phyloP scores from a whole-genome alignment of 2,797 vertebrate genomes.

The Oreonectes daqikongensis region DNA sequence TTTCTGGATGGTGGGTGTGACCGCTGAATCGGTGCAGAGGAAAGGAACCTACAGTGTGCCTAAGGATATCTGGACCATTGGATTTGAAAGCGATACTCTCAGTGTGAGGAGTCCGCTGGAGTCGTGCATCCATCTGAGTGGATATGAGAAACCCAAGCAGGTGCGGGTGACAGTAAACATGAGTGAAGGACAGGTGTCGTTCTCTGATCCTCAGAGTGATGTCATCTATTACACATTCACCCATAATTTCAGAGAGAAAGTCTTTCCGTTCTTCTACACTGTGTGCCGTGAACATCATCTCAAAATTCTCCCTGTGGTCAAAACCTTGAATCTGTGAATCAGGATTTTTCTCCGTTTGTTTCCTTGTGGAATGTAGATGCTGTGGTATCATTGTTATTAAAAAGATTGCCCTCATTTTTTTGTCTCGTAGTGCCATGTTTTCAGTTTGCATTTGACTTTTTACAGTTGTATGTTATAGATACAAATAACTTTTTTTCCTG shows the following conservation, averaged over 20 bases:
- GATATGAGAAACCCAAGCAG: background rate
- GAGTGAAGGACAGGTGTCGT: constrained; percentile 25
- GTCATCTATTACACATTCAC: constrained; percentile 26
- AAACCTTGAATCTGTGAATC: background rate
- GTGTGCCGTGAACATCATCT: background rate
- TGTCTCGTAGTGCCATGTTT: no score
- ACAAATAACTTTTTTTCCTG: no score
- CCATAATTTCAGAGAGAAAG: constrained; percentile 33
- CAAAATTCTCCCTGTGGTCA: background rate
- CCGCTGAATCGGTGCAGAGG: constrained; percentile 39
- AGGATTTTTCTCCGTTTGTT: no score
- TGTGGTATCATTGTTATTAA: no score
- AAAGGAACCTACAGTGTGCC: background rate
- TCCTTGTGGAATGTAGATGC: no score
- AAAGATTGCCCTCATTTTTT: no score
- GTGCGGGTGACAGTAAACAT: constrained; percentile 32
- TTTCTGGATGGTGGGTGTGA: constrained; percentile 50
- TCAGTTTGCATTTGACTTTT: no score
- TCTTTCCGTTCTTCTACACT: constrained; percentile 52
- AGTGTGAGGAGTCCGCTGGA: constrained; percentile 22
- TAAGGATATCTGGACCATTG: constrained; percentile 43
- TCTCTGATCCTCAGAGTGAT: constrained; percentile 5
- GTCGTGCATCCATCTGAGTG: background rate
- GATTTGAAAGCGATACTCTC: constrained; percentile 8
- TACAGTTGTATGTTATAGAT: no score